Conservation (phyloP, 2,797 vertebrate genomes). For the Silurus aristotelis region DNA sequence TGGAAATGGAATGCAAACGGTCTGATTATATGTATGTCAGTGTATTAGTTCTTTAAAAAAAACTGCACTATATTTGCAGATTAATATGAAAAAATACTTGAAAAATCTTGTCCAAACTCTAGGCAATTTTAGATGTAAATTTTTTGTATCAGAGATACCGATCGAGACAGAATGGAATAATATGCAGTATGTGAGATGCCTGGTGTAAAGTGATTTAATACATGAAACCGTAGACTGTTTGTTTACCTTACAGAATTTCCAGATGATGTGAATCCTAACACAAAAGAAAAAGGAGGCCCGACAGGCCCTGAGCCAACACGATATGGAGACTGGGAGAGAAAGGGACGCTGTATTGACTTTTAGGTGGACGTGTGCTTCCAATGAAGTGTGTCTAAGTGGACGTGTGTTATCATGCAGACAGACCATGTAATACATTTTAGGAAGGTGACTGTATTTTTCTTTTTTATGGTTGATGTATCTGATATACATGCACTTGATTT, state of each 20-base stretch:
- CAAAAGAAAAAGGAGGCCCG: conserved; percentile 92
- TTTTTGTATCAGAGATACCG: background rate
- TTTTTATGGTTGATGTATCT: background rate
- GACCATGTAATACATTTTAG: background rate
- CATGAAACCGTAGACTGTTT: background rate
- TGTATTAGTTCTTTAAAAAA: background rate
- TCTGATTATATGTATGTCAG: background rate
- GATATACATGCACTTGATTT: background rate
- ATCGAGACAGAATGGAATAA: background rate
- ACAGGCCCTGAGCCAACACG: conserved; percentile 95
- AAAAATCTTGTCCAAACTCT: background rate
- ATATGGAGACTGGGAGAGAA: conserved; percentile 97
- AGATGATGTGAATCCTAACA: conserved; percentile 87
- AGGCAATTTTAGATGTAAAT: background rate
- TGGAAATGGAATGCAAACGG: background rate
- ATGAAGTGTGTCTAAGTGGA: background rate
- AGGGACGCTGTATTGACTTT: conserved; percentile 96
- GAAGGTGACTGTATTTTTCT: background rate
- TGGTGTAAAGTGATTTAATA: background rate
- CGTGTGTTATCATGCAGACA: background rate
- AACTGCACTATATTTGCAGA: background rate
- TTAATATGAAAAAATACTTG: background rate
- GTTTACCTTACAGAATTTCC: conserved; percentile 79
- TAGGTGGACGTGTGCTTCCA: conserved; percentile 61
- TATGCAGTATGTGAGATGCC: background rate